Conservation (phyloP, 2,888 invertebrate genomes). For the Melieria crassipennis region DNA sequence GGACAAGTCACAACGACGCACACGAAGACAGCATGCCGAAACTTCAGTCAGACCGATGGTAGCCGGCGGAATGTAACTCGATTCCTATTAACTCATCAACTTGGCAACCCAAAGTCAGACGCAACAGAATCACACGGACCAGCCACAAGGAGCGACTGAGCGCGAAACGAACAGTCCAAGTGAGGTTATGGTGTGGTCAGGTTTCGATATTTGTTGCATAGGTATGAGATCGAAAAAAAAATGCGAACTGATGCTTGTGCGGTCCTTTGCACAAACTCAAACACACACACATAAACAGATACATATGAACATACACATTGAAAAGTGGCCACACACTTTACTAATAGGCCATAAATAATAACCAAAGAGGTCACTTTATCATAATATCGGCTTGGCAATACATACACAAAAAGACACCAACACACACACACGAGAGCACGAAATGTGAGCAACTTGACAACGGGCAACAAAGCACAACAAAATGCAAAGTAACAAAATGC, state of each 20-base stretch:
- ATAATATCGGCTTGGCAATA: conserved; percentile 34
- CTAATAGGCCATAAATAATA: conserved; percentile 65
- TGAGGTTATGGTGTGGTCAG: too few species aligned
- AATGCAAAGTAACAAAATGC: conserved; percentile 19
- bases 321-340: conserved; percentile 52
- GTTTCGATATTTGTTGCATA: too few species aligned
- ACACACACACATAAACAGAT: conserved; percentile 8
- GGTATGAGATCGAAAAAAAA: conserved; percentile 22
- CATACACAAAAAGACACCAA: too few species aligned
- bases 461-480: not conserved
- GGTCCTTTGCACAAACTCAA: conserved; percentile 39
- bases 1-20: conserved; percentile 12
- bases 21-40: conserved; percentile 15
- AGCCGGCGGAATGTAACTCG: conserved; percentile 56
- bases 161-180: conserved; percentile 36
- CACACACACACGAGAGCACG: not conserved
- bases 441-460: too few species aligned
- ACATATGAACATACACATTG: not conserved
- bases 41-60: conserved; percentile 12
- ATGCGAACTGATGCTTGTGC: conserved; percentile 55
- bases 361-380: conserved; percentile 54
- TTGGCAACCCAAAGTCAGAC: conserved; percentile 42
- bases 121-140: conserved; percentile 37
- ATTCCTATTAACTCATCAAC: conserved; percentile 65
- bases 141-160: conserved; percentile 41